phyloP scores from a whole-genome alignment of 2,113 vertebrate species.

The Periophthalmus modestus region DNA sequence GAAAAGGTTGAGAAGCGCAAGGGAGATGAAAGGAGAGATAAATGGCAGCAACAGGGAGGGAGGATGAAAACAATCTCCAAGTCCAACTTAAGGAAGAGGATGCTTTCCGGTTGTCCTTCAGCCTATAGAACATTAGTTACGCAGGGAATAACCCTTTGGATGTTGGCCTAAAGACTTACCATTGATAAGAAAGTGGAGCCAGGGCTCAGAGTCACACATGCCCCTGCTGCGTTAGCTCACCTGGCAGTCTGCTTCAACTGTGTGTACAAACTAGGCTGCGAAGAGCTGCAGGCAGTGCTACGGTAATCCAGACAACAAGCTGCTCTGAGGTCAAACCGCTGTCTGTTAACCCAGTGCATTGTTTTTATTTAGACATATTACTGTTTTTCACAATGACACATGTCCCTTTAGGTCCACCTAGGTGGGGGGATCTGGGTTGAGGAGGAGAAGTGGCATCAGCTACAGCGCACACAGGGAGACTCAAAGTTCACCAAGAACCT shows the following conservation, averaged over 20 bases:
- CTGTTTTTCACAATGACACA: background rate
- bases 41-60: slow-evolving; percentile 35
- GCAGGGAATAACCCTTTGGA: slow-evolving; percentile 74
- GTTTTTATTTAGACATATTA: slow-evolving; percentile 8
- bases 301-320: slow-evolving; percentile 53
- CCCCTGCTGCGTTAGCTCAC: slow-evolving; percentile 51
- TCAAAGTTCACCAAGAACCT: slow-evolving; percentile 99
- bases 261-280: slow-evolving; percentile 41
- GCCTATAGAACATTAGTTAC: slow-evolving; percentile 77
- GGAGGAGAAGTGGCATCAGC: slow-evolving; percentile 98
- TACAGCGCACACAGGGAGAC: slow-evolving; percentile 98
- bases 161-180: slow-evolving; percentile 73
- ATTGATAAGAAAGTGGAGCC: slow-evolving; percentile 62
- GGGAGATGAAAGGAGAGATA: slow-evolving; percentile 35
- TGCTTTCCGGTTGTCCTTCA: slow-evolving; percentile 67
- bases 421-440: slow-evolving; percentile 99
- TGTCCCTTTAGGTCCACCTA: slow-evolving; percentile 87
- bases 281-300: slow-evolving; percentile 29
- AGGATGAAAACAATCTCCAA: slow-evolving; percentile 60
- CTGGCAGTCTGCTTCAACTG: slow-evolving; percentile 55
- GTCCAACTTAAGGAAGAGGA: slow-evolving; percentile 69
- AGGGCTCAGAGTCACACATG: slow-evolving; percentile 53
- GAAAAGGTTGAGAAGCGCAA: slow-evolving; percentile 16
- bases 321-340: slow-evolving; percentile 27
- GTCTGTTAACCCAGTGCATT: slow-evolving; percentile 36